Base-by-base conservation (phyloP, 2,113 vertebrate species). In the Numida meleagris region DNA sequence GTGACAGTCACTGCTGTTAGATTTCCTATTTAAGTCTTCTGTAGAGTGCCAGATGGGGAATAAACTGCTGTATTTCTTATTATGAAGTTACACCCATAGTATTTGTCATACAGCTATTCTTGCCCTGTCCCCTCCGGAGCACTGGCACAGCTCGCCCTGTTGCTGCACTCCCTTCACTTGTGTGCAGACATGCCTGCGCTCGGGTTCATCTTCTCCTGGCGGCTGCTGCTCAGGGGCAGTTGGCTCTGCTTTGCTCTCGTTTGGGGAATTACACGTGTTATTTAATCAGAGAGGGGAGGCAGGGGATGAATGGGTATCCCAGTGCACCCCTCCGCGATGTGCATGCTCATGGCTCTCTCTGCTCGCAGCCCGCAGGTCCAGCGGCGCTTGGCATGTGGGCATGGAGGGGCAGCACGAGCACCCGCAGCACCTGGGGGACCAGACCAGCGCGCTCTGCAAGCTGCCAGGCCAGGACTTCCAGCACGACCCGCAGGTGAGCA, bases 391-490 rank as follows among this genome's bases (percentile, higher is more conserved):
- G 98, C 95, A 98, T 98, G 98, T 90, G 95, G 98, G 96, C 93
- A 98, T 99, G 99, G 98, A 99, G 88, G 97, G 98, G 94, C 98
- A 98, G 94, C 98, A 98, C 76, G 98, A 97, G 95, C 98, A 98
- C 77, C 96, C 98, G 20, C 97, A 98, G 43, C 96, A 97, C 4
- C 96, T 98, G 92, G 98, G 98, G 96, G 98, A 98, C 96, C 98
- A 98, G 68, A 98, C 97, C 95, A 98, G 96, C 89, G 97, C 84
- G 66, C 97, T 98, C 3, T 98, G 98, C 95, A 98, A 98, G 95
- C 95, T 96, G 42, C 97, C 97, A 0, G 97, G 97, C 21, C 98
- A 98, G 42, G 98, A 97, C 0, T 98, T 98, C 71, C 97, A 98
- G 95, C 97, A 97, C 80, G 98, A 98, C 61, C 80, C 97, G 42